Percentiles rank a stretch among this genome's conserved stretches.
phyloP scores from a whole-genome alignment of 2,797 vertebrate genomes.

The Triplophysa yarkandensis region DNA sequence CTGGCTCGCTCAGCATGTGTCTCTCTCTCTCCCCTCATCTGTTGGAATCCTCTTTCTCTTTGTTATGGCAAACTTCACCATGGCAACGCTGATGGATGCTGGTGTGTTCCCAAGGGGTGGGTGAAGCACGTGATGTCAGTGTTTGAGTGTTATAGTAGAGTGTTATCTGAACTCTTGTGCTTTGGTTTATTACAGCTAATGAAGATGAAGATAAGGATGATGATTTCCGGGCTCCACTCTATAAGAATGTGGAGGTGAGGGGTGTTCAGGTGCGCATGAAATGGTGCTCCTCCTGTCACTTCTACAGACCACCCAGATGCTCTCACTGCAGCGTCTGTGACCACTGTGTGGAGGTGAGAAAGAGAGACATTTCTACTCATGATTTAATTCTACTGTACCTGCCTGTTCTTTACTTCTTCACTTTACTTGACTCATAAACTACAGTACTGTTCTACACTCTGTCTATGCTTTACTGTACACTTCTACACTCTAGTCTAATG shows the following conservation, averaged over 20 bases:
- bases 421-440: too few species aligned
- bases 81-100: slow-evolving; percentile 97
- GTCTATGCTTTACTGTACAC: neutral
- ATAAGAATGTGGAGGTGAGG: slow-evolving; percentile 93
- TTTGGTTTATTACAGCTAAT: slow-evolving; percentile 74
- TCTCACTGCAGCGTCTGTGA: slow-evolving; percentile 92
- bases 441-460: too few species aligned
- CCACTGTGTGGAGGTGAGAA: slow-evolving; percentile 76
- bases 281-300: slow-evolving; percentile 95
- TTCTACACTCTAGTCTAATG: neutral
- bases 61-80: slow-evolving; percentile 97
- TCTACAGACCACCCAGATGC: slow-evolving; percentile 93
- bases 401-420: too few species aligned
- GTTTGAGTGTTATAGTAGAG: too few species aligned
- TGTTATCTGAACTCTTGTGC: neutral
- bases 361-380: too few species aligned
- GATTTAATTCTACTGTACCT: too few species aligned
- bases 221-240: slow-evolving; percentile 89
- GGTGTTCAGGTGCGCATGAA: slow-evolving; percentile 97
- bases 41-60: slow-evolving; percentile 92
- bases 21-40: slow-evolving; percentile 90
- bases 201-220: slow-evolving; percentile 86
- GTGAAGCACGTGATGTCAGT: neutral
- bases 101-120: slow-evolving; percentile 93
- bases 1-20: slow-evolving; percentile 90